These are phyloP conservation scores for Ennomos quercinarius DNA, from an alignment of 2,888 invertebrate species.

Conservation along the genomic window DNA sequence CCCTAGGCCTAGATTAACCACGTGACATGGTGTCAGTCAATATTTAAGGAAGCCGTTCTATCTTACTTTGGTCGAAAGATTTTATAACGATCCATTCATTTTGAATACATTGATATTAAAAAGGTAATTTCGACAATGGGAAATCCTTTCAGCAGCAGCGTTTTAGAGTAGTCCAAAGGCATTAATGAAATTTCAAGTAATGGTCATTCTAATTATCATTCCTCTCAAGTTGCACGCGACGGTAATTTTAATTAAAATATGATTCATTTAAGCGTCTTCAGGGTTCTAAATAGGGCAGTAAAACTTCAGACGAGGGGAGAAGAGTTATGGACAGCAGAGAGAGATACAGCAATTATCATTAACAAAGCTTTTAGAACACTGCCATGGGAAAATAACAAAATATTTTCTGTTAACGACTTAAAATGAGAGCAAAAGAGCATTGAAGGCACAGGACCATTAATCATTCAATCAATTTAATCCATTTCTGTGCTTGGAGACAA, in stretches of 20 bases:
- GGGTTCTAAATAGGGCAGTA: slow-evolving; percentile 11
- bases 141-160: too few species aligned
- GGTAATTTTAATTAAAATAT: slow-evolving; percentile 16
- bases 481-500: too few species aligned
- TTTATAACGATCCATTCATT: too few species aligned
- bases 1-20: too few species aligned
- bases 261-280: slow-evolving; percentile 16
- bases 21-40: too few species aligned
- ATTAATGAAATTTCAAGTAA: not conserved
- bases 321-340: slow-evolving; percentile 16
- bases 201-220: slow-evolving; percentile 8
- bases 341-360: slow-evolving; percentile 20
- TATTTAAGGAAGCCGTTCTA: too few species aligned
- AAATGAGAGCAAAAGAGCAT: not conserved
- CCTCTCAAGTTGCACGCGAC: slow-evolving; percentile 5
- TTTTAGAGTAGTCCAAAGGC: too few species aligned
- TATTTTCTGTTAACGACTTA: slow-evolving; percentile 3
- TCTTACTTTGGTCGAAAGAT: too few species aligned
- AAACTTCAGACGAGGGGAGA: slow-evolving; percentile 10
- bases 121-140: too few species aligned
- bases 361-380: slow-evolving; percentile 1
- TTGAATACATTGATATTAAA: too few species aligned
- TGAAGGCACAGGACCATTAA: too few species aligned
- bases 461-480: too few species aligned
- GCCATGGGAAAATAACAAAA: slow-evolving; percentile 4